Percentiles rank a stretch among this genome's conserved stretches.
phyloP scores from a whole-genome alignment of 2,113 vertebrate species.

The Brienomyrus brachyistius region DNA sequence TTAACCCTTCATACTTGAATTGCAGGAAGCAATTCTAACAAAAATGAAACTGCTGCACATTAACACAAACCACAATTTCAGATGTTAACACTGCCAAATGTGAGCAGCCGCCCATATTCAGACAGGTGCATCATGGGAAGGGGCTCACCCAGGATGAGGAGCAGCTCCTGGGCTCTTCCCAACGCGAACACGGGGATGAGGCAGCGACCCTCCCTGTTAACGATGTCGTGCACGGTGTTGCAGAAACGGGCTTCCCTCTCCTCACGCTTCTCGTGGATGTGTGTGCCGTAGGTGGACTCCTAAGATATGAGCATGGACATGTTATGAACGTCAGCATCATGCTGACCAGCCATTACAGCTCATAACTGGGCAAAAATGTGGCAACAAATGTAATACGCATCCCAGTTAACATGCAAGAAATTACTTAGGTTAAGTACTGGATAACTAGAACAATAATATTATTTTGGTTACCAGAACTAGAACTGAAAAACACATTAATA shows the following conservation, averaged over 20 bases:
- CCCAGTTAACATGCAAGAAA: not conserved
- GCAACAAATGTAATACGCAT: not conserved
- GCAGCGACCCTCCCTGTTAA: conserved; percentile 87
- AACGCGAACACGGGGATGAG: conserved; percentile 94
- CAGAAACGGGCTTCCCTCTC: conserved; percentile 93
- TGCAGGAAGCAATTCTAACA: not conserved
- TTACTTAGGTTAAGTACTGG: not conserved
- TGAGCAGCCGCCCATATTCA: not conserved
- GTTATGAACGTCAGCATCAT: not conserved
- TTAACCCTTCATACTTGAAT: not conserved
- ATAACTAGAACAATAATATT: not conserved
- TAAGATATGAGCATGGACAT: conserved; percentile 28
- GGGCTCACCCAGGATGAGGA: conserved; percentile 80
- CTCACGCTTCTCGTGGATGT: conserved; percentile 94
- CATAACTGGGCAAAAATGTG: not conserved
- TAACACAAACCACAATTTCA: not conserved
- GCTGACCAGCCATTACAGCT: not conserved
- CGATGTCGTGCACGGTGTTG: conserved; percentile 93
- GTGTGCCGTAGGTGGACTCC: conserved; percentile 94
- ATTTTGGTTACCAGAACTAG: not conserved
- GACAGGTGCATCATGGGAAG: not conserved
- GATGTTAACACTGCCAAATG: not conserved
- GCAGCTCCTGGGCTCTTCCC: conserved; percentile 89
- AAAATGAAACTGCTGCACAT: not conserved
- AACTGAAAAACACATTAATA: not conserved